phyloP scores from a whole-genome alignment of 2,888 invertebrate genomes.

The Lissonota sp. region DNA sequence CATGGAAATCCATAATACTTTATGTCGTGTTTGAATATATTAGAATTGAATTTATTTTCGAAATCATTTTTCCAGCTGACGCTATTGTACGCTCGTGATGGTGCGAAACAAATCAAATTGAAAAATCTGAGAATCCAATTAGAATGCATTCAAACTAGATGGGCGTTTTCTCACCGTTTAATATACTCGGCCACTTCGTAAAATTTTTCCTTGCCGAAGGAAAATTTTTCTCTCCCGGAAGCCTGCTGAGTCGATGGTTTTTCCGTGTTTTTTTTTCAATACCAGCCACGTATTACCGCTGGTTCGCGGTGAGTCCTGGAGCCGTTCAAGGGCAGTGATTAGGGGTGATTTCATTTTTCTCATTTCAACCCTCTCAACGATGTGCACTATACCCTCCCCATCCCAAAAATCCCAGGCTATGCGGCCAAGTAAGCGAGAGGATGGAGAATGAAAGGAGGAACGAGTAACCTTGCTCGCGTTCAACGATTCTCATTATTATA shows the following conservation, averaged over 20 bases:
- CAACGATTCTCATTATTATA: constrained; percentile 76
- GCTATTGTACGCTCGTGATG: no score
- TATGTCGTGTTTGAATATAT: no score
- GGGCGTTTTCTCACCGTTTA: no score
- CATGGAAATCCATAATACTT: no score
- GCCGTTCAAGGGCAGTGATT: constrained; percentile 74
- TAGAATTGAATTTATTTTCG: no score
- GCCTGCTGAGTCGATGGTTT: constrained; percentile 68
- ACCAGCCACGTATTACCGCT: constrained; percentile 47
- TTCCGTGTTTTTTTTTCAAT: constrained; percentile 62
- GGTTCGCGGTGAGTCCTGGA: constrained; percentile 34
- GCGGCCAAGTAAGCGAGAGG: constrained; percentile 24
- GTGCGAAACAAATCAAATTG: no score
- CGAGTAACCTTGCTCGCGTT: constrained; percentile 46
- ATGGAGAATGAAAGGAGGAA: constrained; percentile 18
- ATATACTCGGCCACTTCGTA: no score
- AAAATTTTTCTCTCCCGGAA: constrained; percentile 49
- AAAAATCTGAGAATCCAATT: no score
- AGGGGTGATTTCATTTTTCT: constrained; percentile 78
- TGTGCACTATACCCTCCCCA: constrained; percentile 20
- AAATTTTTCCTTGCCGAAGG: constrained; percentile 19
- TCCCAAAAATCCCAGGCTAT: not conserved
- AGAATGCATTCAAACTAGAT: no score
- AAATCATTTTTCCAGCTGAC: no score
- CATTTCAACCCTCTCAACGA: constrained; percentile 65